These are phyloP conservation scores for Polydrusus tereticollis DNA, from an alignment of 2,888 invertebrate genomes.

Conservation along the genomic window DNA sequence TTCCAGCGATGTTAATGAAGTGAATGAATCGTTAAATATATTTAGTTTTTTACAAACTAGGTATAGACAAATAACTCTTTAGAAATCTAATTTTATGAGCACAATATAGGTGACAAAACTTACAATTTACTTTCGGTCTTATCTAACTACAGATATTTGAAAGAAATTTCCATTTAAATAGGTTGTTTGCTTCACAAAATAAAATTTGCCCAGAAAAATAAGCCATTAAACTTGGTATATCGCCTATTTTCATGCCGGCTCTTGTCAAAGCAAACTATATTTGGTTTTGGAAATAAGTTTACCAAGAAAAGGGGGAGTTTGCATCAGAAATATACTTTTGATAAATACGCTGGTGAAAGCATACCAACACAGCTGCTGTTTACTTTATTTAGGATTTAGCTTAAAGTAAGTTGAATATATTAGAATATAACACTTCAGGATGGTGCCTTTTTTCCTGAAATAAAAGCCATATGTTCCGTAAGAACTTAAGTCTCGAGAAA, in stretches of 20 bases:
- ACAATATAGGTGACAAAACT: not conserved
- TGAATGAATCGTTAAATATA: too few species aligned
- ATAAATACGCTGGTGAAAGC: not conserved
- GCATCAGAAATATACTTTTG: not conserved
- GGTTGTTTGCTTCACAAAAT: conserved; percentile 20
- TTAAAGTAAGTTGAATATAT: too few species aligned
- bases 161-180: conserved; percentile 33
- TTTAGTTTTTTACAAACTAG: too few species aligned
- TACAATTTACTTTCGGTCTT: not conserved
- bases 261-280: not conserved
- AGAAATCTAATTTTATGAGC: not conserved
- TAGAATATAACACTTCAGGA: too few species aligned
- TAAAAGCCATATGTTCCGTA: too few species aligned
- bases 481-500: too few species aligned
- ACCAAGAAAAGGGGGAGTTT: conserved; percentile 29
- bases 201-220: conserved; percentile 9
- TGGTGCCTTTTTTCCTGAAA: too few species aligned
- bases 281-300: conserved; percentile 5
- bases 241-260: not conserved
- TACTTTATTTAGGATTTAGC: too few species aligned
- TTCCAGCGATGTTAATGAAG: too few species aligned
- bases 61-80: too few species aligned
- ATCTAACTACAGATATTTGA: conserved; percentile 21
- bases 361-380: too few species aligned
- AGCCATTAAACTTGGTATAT: conserved; percentile 1